Conservation (phyloP, 2,113 vertebrate species). For the Rhynchomys soricoides region DNA sequence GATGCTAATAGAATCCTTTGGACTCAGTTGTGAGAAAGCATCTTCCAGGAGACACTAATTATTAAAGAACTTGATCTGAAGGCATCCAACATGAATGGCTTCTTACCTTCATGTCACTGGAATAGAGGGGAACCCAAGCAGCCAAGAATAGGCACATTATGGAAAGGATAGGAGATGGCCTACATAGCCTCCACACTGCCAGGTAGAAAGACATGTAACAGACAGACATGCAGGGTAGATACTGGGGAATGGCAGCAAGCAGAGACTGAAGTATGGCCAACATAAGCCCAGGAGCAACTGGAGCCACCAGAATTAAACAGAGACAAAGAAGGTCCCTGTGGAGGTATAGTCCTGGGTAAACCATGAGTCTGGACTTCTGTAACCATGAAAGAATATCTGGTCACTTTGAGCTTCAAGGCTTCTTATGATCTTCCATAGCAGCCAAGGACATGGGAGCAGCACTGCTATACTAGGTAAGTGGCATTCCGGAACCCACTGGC, state of each 20-base stretch:
- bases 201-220: background rate
- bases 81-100: rapidly evolving
- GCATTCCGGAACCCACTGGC: rapidly evolving
- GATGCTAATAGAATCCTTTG: rapidly evolving
- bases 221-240: no score
- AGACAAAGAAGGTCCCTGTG: background rate
- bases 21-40: background rate
- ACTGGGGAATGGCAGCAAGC: rapidly evolving
- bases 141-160: rapidly evolving
- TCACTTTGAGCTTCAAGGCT: background rate
- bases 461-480: rapidly evolving
- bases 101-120: rapidly evolving
- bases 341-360: rapidly evolving
- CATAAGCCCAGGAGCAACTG: rapidly evolving
- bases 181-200: background rate
- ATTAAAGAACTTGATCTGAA: background rate
- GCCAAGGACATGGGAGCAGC: no score
- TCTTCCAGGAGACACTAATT: background rate
- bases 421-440: background rate
- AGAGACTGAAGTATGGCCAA: rapidly evolving
- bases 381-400: rapidly evolving
- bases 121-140: rapidly evolving
- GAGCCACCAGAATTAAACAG: rapidly evolving
- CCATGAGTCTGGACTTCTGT: rapidly evolving
- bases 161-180: rapidly evolving